Evolutionary conservation across 2,113 vertebrate species (phyloP).

Genomic region (Corapipo altera): DNA sequence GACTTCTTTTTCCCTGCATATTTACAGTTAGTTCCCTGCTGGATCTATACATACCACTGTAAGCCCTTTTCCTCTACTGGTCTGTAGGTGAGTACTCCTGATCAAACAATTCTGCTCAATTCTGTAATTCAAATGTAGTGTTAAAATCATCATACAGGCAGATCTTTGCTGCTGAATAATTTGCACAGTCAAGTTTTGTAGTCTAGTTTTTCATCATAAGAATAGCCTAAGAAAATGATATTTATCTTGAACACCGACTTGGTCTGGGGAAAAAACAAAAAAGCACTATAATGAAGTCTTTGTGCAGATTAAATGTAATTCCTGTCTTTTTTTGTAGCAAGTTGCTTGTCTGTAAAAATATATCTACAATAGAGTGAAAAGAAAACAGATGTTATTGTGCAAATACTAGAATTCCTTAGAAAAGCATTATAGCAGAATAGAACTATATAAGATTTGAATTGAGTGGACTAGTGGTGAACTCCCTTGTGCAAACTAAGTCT

Average conservation of each 20-base stretch:
- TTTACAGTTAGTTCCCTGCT: neutral
- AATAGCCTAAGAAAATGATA: neutral
- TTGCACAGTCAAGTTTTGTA: neutral
- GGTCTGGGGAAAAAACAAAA: neutral
- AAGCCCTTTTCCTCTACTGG: neutral
- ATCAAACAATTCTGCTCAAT: neutral
- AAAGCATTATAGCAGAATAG: neutral
- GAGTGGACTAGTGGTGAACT: neutral
- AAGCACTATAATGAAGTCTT: neutral
- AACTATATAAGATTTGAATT: neutral
- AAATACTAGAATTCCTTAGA: neutral
- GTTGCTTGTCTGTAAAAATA: neutral
- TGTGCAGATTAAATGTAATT: neutral
- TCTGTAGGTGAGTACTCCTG: neutral
- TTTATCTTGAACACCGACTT: neutral
- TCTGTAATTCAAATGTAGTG: neutral
- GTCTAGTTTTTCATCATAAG: neutral
- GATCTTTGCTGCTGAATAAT: neutral
- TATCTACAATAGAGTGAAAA: neutral
- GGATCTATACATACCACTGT: neutral
- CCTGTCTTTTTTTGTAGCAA: neutral
- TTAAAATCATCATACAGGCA: neutral
- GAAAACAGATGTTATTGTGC: neutral
- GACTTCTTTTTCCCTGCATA: neutral
- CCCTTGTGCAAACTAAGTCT: neutral